phyloP scores from a whole-genome alignment of 2,888 invertebrate species.

The Eudasyphora cyanicolor region DNA sequence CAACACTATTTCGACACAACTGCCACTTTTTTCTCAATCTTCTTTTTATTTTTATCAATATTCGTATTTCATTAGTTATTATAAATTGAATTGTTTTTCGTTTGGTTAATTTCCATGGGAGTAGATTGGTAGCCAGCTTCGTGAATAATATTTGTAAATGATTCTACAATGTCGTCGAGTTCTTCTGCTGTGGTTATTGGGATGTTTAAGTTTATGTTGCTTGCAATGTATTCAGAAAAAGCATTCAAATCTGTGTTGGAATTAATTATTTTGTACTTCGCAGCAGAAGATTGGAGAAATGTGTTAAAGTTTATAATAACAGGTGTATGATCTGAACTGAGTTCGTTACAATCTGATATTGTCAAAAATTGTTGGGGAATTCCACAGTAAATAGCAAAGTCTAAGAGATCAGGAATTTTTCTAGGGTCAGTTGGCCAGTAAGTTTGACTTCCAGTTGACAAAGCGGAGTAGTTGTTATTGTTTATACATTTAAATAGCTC shows the following conservation, averaged over 20 bases:
- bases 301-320: background rate
- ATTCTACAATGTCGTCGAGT: background rate
- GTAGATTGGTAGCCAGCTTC: background rate
- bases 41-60: slow-evolving; percentile 29
- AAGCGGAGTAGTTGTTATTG: too few species aligned
- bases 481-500: too few species aligned
- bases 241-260: background rate
- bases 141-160: background rate
- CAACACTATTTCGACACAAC: slow-evolving; percentile 13
- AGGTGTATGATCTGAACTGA: background rate
- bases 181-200: background rate
- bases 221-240: background rate
- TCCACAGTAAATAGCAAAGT: background rate
- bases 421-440: background rate
- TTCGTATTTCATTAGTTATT: slow-evolving; percentile 5
- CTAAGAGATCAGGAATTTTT: background rate
- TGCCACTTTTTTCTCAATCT: slow-evolving; percentile 44
- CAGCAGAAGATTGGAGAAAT: background rate
- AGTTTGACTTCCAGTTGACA: background rate
- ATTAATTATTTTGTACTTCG: background rate
- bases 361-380: background rate
- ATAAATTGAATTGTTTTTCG: background rate
- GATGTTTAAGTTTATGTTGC: background rate
- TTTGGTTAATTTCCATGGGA: background rate
- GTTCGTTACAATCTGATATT: background rate